Evolutionary conservation across 2,113 vertebrate genomes (phyloP).

Genomic region (Notothenia rossii): DNA sequence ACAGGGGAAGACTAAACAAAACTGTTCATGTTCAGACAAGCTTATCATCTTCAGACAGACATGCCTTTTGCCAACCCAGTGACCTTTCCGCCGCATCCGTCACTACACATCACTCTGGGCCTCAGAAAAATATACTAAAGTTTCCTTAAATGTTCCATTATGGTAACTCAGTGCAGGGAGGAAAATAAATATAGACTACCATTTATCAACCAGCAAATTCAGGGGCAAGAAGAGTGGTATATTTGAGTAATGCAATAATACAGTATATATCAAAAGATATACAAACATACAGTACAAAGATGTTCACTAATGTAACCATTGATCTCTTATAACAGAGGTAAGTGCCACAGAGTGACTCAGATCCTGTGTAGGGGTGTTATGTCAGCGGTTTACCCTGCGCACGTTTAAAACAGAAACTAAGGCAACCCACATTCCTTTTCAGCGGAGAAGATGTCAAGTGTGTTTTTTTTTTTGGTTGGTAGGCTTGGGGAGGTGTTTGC

Average conservation of each 20-base stretch:
- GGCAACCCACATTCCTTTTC: conserved; percentile 8
- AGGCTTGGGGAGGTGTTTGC: not conserved
- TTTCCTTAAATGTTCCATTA: not conserved
- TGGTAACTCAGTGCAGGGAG: no score
- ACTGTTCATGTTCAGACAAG: conserved; percentile 7
- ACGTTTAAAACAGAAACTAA: conserved; percentile 34
- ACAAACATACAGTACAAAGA: not conserved
- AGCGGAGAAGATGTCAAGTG: not conserved
- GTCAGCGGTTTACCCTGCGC: not conserved
- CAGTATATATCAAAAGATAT: not conserved
- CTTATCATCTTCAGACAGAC: conserved; percentile 56
- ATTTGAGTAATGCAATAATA: not conserved
- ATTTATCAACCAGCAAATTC: not conserved
- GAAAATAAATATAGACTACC: not conserved
- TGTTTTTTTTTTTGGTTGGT: not conserved
- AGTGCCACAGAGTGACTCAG: not conserved
- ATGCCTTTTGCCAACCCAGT: conserved; percentile 14
- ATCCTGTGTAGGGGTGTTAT: not conserved
- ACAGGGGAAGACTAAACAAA: conserved; percentile 10
- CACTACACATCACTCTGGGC: not conserved
- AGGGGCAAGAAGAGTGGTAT: no score
- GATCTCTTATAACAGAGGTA: not conserved
- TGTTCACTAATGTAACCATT: not conserved
- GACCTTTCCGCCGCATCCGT: not conserved
- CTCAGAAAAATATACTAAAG: not conserved